These are phyloP conservation scores for Anabas testudineus DNA, from an alignment of 2,797 vertebrate genomes.

Conservation along the genomic window DNA sequence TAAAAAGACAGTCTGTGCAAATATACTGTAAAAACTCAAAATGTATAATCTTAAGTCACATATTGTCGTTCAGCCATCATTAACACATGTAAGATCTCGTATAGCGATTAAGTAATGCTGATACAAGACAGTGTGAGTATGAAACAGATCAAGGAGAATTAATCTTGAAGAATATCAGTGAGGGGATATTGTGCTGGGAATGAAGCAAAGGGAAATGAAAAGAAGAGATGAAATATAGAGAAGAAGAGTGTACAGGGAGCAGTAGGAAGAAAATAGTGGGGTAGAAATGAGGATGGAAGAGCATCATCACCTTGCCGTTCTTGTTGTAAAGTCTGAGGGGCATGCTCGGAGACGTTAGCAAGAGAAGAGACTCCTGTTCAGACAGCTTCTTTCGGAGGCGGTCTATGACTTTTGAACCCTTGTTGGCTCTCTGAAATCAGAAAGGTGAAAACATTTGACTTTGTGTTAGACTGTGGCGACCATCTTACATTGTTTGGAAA, in stretches of 20 bases:
- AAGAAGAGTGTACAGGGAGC: neutral
- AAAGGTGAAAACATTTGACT: slow-evolving; percentile 19
- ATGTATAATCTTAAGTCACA: neutral
- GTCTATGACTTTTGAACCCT: slow-evolving; percentile 94
- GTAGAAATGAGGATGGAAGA: neutral
- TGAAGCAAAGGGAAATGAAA: slow-evolving; percentile 7
- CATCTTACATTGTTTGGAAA: neutral
- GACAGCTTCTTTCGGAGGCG: slow-evolving; percentile 96
- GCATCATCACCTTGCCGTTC: slow-evolving; percentile 90
- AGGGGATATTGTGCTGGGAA: slow-evolving; percentile 10
- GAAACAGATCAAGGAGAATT: slow-evolving; percentile 2
- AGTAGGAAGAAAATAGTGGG: neutral
- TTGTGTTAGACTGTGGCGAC: neutral
- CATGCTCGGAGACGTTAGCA: slow-evolving; percentile 95
- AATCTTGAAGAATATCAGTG: neutral
- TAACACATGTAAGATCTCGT: slow-evolving; percentile 9
- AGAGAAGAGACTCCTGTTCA: slow-evolving; percentile 94
- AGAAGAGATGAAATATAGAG: slow-evolving; percentile 15
- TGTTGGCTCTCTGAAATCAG: slow-evolving; percentile 91
- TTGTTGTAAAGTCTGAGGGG: slow-evolving; percentile 93
- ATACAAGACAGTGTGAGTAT: slow-evolving; percentile 5
- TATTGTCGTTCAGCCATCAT: neutral
- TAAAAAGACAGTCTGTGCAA: neutral
- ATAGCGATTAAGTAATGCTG: neutral
- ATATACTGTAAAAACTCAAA: neutral